phyloP scores from a whole-genome alignment of 2,888 invertebrate genomes.

The Hydriomena furcata region DNA sequence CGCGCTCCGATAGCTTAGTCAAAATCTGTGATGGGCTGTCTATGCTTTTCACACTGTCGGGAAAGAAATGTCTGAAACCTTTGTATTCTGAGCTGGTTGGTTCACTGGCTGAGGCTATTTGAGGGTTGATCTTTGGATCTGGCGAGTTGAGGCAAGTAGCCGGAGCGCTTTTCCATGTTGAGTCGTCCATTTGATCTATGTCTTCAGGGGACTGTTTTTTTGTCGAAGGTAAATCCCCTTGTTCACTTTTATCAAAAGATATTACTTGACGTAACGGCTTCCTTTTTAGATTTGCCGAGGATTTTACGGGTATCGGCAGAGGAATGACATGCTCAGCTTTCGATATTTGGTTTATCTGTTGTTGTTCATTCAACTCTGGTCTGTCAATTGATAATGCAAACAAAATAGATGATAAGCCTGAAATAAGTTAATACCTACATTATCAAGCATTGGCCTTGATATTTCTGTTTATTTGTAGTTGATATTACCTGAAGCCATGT shows the following conservation, averaged over 20 bases:
- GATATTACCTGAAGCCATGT: constrained; percentile 90
- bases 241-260: constrained; percentile 75
- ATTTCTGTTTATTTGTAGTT: constrained; percentile 18
- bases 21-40: constrained; percentile 78
- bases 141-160: constrained; percentile 86
- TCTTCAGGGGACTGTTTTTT: constrained; percentile 44
- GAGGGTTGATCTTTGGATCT: constrained; percentile 60
- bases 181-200: constrained; percentile 45
- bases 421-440: constrained; percentile 44
- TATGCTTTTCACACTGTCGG: constrained; percentile 71
- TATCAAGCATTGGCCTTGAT: constrained; percentile 28
- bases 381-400: constrained; percentile 97
- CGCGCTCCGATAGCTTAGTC: constrained; percentile 74
- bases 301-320: constrained; percentile 84
- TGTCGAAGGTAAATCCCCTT: constrained; percentile 42
- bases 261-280: constrained; percentile 77
- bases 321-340: constrained; percentile 88
- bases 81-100: constrained; percentile 73
- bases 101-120: constrained; percentile 67
- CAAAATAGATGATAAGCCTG: constrained; percentile 93
- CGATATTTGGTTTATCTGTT: constrained; percentile 70
- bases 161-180: constrained; percentile 83
- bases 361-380: constrained; percentile 88
- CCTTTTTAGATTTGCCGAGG: constrained; percentile 64
- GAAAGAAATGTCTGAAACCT: constrained; percentile 73